A percentile compares a stretch with the other conserved stretches of the same genome.
These are phyloP conservation scores for Drosophila neutralis DNA, from an alignment of 2,888 invertebrate genomes.

Conservation along the genomic window DNA sequence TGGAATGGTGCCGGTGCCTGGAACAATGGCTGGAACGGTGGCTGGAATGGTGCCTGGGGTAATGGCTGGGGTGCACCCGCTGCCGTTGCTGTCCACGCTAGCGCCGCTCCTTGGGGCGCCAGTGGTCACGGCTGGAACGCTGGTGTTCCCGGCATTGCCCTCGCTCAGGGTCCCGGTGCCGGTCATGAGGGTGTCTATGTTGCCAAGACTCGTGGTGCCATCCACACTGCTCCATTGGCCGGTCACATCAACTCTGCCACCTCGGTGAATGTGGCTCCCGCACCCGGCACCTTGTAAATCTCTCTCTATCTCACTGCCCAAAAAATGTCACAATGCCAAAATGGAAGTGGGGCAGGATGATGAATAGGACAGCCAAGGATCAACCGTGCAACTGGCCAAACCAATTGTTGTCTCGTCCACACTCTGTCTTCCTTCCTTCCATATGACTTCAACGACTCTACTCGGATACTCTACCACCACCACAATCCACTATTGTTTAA, in stretches of 20 bases:
- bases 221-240: slow-evolving; percentile 83
- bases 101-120: slow-evolving; percentile 68
- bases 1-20: slow-evolving; percentile 64
- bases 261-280: slow-evolving; percentile 83
- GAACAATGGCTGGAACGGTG: slow-evolving; percentile 61
- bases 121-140: slow-evolving; percentile 82
- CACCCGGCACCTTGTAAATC: slow-evolving; percentile 82
- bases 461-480: slow-evolving; percentile 67
- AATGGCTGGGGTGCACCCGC: slow-evolving; percentile 72
- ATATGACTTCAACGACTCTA: slow-evolving; percentile 66
- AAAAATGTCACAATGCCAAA: slow-evolving; percentile 55
- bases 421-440: slow-evolving; percentile 37
- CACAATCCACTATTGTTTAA: slow-evolving; percentile 61
- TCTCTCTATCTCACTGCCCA: slow-evolving; percentile 8
- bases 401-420: slow-evolving; percentile 40
- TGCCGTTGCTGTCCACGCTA: slow-evolving; percentile 71
- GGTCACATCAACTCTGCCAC: slow-evolving; percentile 84
- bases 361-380: slow-evolving; percentile 3
- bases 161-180: slow-evolving; percentile 79
- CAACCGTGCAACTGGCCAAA: slow-evolving; percentile 26
- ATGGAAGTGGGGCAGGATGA: slow-evolving; percentile 36
- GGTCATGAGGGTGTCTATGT: slow-evolving; percentile 83
- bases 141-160: slow-evolving; percentile 83
- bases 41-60: slow-evolving; percentile 53
- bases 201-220: slow-evolving; percentile 84